A percentile compares a stretch with the other conserved stretches of the same genome.
Evolutionary conservation across 2,797 vertebrate genomes (phyloP).

Genomic region (Oreortyx pictus): DNA sequence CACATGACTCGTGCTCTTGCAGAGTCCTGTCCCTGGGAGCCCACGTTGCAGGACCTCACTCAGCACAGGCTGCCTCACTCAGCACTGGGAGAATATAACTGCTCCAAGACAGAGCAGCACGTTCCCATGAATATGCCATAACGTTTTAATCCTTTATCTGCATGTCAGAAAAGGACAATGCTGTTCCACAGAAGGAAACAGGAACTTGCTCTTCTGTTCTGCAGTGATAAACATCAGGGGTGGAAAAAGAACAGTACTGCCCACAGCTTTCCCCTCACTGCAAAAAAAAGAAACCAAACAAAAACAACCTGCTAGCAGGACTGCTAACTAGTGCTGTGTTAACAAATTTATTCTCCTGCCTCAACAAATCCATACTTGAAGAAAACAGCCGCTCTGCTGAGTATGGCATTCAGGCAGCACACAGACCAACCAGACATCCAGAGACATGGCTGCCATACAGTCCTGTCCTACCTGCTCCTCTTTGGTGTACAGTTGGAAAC

Average conservation of each 20-base stretch:
- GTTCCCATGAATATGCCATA: background rate
- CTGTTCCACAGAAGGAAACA: background rate
- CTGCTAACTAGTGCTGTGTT: background rate
- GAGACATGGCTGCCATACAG: background rate
- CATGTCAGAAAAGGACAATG: background rate
- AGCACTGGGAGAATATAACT: background rate
- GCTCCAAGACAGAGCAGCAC: background rate
- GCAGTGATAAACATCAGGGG: background rate
- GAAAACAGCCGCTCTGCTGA: background rate
- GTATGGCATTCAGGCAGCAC: background rate
- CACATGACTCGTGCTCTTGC: accelerated
- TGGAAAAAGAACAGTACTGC: background rate
- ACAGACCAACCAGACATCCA: background rate
- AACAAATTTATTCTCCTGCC: background rate
- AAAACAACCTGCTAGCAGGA: background rate
- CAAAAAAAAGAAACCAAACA: background rate
- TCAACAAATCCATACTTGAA: background rate
- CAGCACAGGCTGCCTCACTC: background rate
- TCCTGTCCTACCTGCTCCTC: conserved; percentile 90
- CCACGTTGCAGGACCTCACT: accelerated
- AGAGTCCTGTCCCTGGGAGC: background rate
- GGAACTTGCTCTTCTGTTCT: background rate
- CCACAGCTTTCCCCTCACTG: background rate
- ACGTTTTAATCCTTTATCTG: background rate
- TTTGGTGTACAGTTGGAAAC: conserved; percentile 99